phyloP scores from a whole-genome alignment of 2,888 invertebrate genomes.

The Herminia tarsipennalis region DNA sequence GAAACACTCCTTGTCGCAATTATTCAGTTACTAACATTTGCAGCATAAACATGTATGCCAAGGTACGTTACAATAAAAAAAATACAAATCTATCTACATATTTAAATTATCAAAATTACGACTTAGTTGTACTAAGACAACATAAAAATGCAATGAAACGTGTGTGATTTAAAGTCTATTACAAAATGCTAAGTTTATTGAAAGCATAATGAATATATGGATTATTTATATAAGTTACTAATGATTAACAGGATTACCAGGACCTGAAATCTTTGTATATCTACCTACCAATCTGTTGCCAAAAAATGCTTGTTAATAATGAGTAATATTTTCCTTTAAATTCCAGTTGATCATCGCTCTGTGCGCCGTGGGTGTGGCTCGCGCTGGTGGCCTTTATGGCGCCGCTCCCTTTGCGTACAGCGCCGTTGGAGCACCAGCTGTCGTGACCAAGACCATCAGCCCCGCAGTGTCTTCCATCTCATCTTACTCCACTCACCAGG shows the following conservation, averaged over 20 bases:
- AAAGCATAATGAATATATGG: no score
- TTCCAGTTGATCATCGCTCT: slow-evolving; percentile 85
- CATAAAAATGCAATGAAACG: no score
- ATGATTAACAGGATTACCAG: no score
- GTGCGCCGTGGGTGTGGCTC: slow-evolving; percentile 85
- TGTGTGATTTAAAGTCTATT: no score
- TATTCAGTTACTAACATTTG: slow-evolving; percentile 83
- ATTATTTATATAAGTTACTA: no score
- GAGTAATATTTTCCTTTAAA: background rate
- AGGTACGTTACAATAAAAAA: slow-evolving; percentile 63
- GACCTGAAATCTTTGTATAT: no score
- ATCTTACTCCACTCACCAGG: slow-evolving; percentile 59
- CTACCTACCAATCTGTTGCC: no score
- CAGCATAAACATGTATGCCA: slow-evolving; percentile 83
- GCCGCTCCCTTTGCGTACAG: slow-evolving; percentile 79
- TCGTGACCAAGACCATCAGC: slow-evolving; percentile 66
- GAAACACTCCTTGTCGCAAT: slow-evolving; percentile 71
- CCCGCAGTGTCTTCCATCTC: slow-evolving; percentile 63
- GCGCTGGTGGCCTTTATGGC: slow-evolving; percentile 82
- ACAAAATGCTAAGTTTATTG: no score
- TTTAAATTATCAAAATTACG: no score
- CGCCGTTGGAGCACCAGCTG: slow-evolving; percentile 64
- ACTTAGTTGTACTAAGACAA: no score
- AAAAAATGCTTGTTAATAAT: no score
- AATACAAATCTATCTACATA: slow-evolving; percentile 14